Conservation (phyloP, 1,140 invertebrate genomes). For the Lepidurus arcticus region DNA sequence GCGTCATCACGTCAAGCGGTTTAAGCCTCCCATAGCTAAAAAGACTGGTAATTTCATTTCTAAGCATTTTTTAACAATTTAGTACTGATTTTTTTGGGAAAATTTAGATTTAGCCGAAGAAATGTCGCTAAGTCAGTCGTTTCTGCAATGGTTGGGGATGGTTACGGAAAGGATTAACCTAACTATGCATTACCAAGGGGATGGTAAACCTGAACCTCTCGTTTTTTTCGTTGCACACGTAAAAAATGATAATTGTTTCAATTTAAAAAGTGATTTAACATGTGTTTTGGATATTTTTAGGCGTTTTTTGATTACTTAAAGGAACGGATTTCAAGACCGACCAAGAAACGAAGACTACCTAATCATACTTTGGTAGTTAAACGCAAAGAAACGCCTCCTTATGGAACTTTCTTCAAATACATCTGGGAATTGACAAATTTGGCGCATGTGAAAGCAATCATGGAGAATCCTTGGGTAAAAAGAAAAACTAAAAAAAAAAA, state of each 20-base stretch:
- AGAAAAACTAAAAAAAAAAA: background rate
- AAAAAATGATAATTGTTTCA: constrained; percentile 32
- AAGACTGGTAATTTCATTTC: constrained; percentile 31
- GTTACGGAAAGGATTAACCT: constrained; percentile 72
- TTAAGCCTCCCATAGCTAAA: constrained; percentile 9
- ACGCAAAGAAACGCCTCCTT: constrained; percentile 56
- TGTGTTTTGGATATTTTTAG: constrained; percentile 42
- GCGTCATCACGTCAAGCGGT: background rate
- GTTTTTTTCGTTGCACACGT: constrained; percentile 64
- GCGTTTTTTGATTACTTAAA: constrained; percentile 64
- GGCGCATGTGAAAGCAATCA: constrained; percentile 66
- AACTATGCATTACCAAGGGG: constrained; percentile 70
- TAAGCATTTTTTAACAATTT: background rate
- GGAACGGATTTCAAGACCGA: constrained; percentile 59
- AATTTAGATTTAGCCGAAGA: constrained; percentile 44
- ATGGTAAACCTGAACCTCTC: constrained; percentile 62
- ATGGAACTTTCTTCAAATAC: constrained; percentile 66
- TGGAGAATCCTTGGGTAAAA: constrained; percentile 60
- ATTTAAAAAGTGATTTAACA: background rate
- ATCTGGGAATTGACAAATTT: constrained; percentile 70
- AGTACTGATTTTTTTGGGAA: background rate
- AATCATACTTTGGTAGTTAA: constrained; percentile 55
- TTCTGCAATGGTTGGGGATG: constrained; percentile 63
- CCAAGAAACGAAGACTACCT: constrained; percentile 61
- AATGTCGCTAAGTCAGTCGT: constrained; percentile 48